Evolutionary conservation across 2,888 invertebrate species (phyloP).

Genomic region (Sabatieria punctata): DNA sequence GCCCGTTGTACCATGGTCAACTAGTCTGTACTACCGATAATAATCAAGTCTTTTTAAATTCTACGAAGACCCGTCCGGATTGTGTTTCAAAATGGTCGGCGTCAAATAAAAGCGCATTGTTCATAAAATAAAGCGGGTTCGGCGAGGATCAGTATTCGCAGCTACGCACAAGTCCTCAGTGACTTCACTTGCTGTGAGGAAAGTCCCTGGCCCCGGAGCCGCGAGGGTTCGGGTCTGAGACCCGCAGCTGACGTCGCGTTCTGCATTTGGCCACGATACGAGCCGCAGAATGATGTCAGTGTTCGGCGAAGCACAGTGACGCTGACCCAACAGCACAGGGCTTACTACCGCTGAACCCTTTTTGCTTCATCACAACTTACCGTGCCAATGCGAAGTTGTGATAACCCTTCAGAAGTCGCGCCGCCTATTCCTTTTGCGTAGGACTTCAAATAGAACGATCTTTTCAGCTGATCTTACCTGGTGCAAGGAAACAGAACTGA

Average conservation of each 20-base stretch:
- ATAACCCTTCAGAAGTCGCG: too few relatives aligned
- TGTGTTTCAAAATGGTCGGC: not conserved
- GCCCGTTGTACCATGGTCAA: too few relatives aligned
- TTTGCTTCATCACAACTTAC: too few relatives aligned
- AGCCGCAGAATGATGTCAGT: not conserved
- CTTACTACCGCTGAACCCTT: not conserved
- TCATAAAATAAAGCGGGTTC: too few relatives aligned
- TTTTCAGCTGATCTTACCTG: too few relatives aligned
- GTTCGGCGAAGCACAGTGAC: slow-evolving; percentile 3
- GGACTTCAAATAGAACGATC: too few relatives aligned
- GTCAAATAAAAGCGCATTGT: not conserved
- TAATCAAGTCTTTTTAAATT: too few relatives aligned
- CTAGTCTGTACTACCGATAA: too few relatives aligned
- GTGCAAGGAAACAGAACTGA: too few relatives aligned
- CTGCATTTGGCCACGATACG: not conserved
- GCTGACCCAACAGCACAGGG: slow-evolving; percentile 1
- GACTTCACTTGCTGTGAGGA: not conserved
- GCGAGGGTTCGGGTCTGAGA: not conserved
- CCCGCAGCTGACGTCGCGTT: not conserved
- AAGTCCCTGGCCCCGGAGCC: slow-evolving; percentile 1
- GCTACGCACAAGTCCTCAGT: not conserved
- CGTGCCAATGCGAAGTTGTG: too few relatives aligned
- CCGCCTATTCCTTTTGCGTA: too few relatives aligned
- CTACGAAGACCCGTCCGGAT: too few relatives aligned
- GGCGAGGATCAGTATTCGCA: not conserved